Evolutionary conservation across 2,888 invertebrate genomes (phyloP).

Genomic region (Patella ulyssiponensis): DNA sequence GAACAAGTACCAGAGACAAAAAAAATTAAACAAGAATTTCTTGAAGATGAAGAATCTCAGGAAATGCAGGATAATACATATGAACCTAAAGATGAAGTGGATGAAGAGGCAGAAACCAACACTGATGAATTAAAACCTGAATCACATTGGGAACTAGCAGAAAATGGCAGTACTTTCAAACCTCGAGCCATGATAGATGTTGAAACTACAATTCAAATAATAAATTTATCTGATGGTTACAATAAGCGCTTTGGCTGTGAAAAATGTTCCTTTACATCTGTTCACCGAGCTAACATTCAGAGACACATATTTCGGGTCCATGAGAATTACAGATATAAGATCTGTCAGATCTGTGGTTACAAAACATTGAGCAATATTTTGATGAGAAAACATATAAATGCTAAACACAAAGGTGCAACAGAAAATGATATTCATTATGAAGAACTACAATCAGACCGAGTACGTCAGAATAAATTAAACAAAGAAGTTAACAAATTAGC

Average conservation of each 20-base stretch:
- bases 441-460: conserved; percentile 13
- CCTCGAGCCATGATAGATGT: conserved; percentile 31
- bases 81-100: conserved; percentile 13
- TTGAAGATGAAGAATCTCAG: conserved; percentile 16
- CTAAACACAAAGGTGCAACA: conserved; percentile 28
- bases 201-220: conserved; percentile 39
- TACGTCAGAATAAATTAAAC: not conserved
- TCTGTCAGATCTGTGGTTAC: conserved; percentile 39
- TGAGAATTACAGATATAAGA: conserved; percentile 42
- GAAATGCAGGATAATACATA: conserved; percentile 15
- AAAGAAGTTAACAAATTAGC: not conserved
- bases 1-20: not conserved
- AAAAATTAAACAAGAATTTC: conserved; percentile 27
- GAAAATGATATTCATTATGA: conserved; percentile 16
- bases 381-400: conserved; percentile 36
- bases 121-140: not conserved
- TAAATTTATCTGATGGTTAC: conserved; percentile 35
- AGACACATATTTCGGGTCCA: conserved; percentile 43
- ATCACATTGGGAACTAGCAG: not conserved
- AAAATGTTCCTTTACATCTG: conserved; percentile 41
- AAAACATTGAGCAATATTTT: conserved; percentile 42
- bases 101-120: not conserved
- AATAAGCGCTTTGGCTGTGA: conserved; percentile 42
- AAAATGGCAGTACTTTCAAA: not conserved
- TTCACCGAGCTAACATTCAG: conserved; percentile 43